Evolutionary conservation across 2,888 invertebrate species (phyloP).

Genomic region (Harpagoxenus sublaevis): DNA sequence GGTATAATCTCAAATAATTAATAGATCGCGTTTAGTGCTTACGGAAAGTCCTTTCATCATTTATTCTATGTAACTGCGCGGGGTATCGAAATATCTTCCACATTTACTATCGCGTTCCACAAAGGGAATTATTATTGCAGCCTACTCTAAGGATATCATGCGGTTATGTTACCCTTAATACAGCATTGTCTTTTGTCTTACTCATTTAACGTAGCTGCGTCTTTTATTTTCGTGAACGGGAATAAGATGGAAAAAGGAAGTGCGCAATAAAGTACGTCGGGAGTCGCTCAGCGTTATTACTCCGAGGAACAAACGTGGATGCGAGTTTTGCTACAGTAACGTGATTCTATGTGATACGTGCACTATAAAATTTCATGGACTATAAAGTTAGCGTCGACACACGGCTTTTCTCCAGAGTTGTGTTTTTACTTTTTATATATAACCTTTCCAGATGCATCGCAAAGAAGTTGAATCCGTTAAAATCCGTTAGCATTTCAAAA

Average conservation of each 20-base stretch:
- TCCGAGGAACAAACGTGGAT: slow-evolving; percentile 68
- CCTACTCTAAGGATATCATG: slow-evolving; percentile 61
- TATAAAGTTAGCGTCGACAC: slow-evolving; percentile 35
- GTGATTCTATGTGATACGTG: slow-evolving; percentile 25
- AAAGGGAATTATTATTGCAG: slow-evolving; percentile 57
- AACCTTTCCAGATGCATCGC: not conserved
- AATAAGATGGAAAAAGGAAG: slow-evolving; percentile 2
- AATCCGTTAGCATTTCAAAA: not conserved
- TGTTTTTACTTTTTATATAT: not conserved
- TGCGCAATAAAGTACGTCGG: not conserved
- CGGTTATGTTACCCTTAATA: slow-evolving; percentile 65
- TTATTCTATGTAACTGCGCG: slow-evolving; percentile 18
- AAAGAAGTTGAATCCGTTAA: not conserved
- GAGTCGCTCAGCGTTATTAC: slow-evolving; percentile 71
- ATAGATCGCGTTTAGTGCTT: not conserved
- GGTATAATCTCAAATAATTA: slow-evolving; percentile 33
- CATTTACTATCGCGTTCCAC: slow-evolving; percentile 8
- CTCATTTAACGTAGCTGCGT: slow-evolving; percentile 25
- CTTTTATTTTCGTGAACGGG: slow-evolving; percentile 24
- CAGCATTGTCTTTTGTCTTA: slow-evolving; percentile 50
- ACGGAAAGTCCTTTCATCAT: slow-evolving; percentile 2
- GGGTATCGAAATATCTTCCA: slow-evolving; percentile 30
- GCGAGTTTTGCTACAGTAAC: slow-evolving; percentile 25
- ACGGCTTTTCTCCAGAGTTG: not conserved
- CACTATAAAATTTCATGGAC: slow-evolving; percentile 38